Percentiles rank a stretch among this genome's conserved stretches.
Conservation (phyloP, 2,797 vertebrate species). For the Melopsittacus undulatus region DNA sequence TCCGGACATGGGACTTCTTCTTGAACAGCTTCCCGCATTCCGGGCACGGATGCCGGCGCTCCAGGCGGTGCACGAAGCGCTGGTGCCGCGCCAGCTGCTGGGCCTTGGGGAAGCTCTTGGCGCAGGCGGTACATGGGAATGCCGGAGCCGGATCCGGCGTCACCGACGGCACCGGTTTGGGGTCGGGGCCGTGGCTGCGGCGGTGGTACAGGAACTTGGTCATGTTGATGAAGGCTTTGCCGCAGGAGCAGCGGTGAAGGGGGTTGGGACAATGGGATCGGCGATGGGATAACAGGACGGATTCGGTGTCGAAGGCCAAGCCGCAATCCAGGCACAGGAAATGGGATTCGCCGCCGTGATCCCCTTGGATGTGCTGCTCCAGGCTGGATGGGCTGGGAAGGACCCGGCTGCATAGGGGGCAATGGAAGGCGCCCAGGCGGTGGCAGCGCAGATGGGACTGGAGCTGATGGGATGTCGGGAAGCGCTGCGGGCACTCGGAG, state of each 20-base stretch:
- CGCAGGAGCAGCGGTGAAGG: slow-evolving; percentile 85
- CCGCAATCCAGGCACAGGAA: slow-evolving; percentile 88
- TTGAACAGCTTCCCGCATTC: slow-evolving; percentile 91
- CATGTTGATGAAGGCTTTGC: slow-evolving; percentile 87
- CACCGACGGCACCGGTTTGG: too few relatives aligned
- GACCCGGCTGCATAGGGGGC: slow-evolving; percentile 36
- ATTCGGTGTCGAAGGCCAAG: slow-evolving; percentile 76
- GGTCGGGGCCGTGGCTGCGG: slow-evolving; percentile 73
- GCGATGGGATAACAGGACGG: slow-evolving; percentile 80
- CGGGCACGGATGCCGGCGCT: slow-evolving; percentile 83
- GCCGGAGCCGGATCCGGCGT: too few relatives aligned
- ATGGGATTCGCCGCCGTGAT: slow-evolving; percentile 70
- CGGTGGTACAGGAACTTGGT: slow-evolving; percentile 92
- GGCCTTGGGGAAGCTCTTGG: not conserved
- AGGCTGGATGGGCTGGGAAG: not conserved
- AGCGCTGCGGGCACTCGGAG: slow-evolving; percentile 73
- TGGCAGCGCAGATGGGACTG: slow-evolving; percentile 66
- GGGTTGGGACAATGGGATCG: slow-evolving; percentile 80
- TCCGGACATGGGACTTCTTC: slow-evolving; percentile 88
- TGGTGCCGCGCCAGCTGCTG: slow-evolving; percentile 72
- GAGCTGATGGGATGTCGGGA: slow-evolving; percentile 35
- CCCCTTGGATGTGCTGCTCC: slow-evolving; percentile 59
- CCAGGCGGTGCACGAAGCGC: slow-evolving; percentile 75
- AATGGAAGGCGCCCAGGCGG: slow-evolving; percentile 64
- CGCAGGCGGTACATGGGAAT: not conserved